phyloP scores from a whole-genome alignment of 2,888 invertebrate species.

The Tetrapedia diversipes region DNA sequence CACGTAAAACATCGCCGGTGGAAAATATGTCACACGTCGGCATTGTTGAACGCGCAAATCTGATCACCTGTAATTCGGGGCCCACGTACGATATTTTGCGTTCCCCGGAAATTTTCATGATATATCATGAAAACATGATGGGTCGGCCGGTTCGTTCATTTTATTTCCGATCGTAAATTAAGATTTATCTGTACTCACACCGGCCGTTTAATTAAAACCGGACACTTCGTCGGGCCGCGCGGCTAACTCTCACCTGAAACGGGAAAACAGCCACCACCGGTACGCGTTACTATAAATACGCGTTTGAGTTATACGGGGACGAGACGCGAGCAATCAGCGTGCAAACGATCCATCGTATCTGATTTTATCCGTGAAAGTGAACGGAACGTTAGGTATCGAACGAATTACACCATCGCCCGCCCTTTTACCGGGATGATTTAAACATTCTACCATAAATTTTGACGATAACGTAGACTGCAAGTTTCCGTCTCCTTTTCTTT shows the following conservation, averaged over 20 bases:
- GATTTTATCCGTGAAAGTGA: neutral
- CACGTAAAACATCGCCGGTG: neutral
- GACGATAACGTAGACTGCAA: no score
- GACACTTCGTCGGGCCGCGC: no score
- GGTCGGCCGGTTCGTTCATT: no score
- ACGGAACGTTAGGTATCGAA: neutral
- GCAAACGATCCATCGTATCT: neutral
- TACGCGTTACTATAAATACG: neutral
- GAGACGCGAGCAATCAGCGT: neutral
- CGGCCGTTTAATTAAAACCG: conserved; percentile 7
- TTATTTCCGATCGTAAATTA: conserved; percentile 5
- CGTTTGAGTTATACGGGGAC: neutral
- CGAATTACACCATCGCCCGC: neutral
- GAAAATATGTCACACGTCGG: neutral
- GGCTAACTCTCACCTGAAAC: conserved; percentile 48
- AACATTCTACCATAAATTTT: neutral
- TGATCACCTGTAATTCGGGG: conserved; percentile 2
- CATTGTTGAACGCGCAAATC: conserved; percentile 18
- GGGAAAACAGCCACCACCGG: no score
- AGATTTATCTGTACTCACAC: conserved; percentile 44
- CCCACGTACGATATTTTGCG: conserved; percentile 1
- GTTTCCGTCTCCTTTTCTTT: neutral
- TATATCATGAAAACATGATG: no score
- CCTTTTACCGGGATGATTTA: neutral
- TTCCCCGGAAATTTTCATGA: conserved; percentile 4